Base-by-base conservation (phyloP, 1,140 invertebrate species). In the Papilio helenus region DNA sequence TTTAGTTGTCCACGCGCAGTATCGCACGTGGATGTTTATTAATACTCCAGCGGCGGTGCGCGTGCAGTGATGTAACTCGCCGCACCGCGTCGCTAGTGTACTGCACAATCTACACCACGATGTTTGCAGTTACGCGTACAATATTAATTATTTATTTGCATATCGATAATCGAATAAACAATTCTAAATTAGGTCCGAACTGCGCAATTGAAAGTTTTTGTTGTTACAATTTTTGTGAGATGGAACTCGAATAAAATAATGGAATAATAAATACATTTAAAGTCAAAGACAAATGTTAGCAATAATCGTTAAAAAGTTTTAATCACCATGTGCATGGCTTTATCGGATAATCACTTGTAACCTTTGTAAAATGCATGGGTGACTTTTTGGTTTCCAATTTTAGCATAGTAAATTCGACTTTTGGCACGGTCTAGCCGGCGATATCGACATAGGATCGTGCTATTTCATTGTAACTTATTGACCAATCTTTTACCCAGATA, bases 11-110 rank as follows among this genome's bases (percentile, higher is more conserved):
- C 84, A 81, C 84, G 86, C 83, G 85, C 84, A 86, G 82, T 86
- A 87, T 85, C 84, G 80, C 85, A 92, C 92, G 92, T 93, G 92
- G 84, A 83, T 78, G 88, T 89, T 88, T 92, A 92, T 91, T 92
- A 90, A 90, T 92, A 93, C 83, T 83, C 84, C 81, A 83, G 88
- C 90, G 87, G 74, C 84, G 85, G 82, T 83, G 87, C 90, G 88
- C 90, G 88, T 91, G 90, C 86, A 90, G 82, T 90, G 89, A 90
- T 91, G 87, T 88, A 89, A 92, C 88, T 81, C 84, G 83, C 49
- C 77, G 79, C 51, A 46, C 51, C 82, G 80, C 83, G 85, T 81
- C 84, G 81, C 82, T 82, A 83, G 73, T 79, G 39, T 79, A 79
- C 81, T 79, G 73, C 76, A 82, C 49, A 81, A 79, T 79, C 44